These are phyloP conservation scores for Synanceia verrucosa DNA, from an alignment of 2,797 vertebrate species.

Conservation along the genomic window DNA sequence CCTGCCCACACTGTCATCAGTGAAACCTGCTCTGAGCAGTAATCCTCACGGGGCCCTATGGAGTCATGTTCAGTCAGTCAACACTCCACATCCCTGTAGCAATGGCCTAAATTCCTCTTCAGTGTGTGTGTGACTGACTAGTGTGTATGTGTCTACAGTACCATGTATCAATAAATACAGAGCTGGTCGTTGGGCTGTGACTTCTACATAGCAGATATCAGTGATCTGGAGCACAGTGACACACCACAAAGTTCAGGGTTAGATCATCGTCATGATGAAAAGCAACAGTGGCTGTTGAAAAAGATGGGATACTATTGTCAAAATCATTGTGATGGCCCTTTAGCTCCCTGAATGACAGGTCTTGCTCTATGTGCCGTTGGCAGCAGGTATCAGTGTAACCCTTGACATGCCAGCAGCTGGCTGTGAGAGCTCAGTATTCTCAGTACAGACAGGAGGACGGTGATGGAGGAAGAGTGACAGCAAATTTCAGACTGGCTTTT, in stretches of 20 bases:
- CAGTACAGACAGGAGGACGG: background rate
- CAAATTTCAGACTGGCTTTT: background rate
- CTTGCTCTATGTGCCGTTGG: background rate
- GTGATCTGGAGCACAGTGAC: background rate
- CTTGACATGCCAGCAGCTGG: background rate
- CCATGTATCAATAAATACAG: background rate
- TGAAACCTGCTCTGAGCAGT: conserved; percentile 22
- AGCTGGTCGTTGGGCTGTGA: background rate
- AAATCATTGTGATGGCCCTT: background rate
- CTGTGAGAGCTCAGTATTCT: background rate
- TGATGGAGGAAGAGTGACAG: background rate
- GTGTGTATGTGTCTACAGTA: background rate
- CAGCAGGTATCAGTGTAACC: too few species aligned
- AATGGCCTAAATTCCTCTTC: conserved; percentile 63
- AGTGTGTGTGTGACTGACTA: background rate
- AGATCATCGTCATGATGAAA: background rate
- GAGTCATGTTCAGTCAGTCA: conserved; percentile 42
- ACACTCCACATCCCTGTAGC: conserved; percentile 60
- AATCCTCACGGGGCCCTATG: conserved; percentile 35
- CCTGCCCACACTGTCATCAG: conserved; percentile 21
- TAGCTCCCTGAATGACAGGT: background rate
- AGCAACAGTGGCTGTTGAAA: background rate
- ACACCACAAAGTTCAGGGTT: background rate
- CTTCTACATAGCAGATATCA: background rate
- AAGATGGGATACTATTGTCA: background rate